Evolutionary conservation across 1,140 invertebrate genomes (phyloP).

Genomic region (Bombus fervidus): DNA sequence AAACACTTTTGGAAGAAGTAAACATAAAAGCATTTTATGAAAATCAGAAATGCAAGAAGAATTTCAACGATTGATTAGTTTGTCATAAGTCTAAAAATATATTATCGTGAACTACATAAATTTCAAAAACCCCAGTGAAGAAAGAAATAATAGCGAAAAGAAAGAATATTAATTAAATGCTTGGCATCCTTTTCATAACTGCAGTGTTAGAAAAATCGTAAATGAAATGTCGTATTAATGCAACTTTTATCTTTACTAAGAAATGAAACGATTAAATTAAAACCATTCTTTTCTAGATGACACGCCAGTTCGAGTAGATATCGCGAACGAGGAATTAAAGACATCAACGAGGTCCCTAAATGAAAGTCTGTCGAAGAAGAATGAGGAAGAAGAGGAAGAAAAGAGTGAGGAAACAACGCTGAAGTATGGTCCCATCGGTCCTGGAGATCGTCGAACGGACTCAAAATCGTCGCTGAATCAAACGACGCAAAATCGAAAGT

Average conservation of each 20-base stretch:
- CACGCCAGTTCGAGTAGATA: slow-evolving; percentile 5
- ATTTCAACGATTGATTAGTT: no score
- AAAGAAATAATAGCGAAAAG: no score
- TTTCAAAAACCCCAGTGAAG: no score
- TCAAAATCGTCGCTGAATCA: not conserved
- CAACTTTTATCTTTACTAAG: no score
- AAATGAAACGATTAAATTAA: not conserved
- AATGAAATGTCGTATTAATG: no score
- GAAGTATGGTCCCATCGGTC: slow-evolving; percentile 70
- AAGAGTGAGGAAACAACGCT: slow-evolving; percentile 24
- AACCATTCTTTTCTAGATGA: slow-evolving; percentile 18
- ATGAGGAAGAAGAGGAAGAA: slow-evolving; percentile 36
- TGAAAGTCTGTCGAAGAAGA: not conserved
- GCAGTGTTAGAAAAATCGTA: no score
- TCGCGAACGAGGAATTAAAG: slow-evolving; percentile 14
- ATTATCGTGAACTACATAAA: no score
- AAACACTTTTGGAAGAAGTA: not conserved
- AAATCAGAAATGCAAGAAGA: no score
- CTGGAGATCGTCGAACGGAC: slow-evolving; percentile 65
- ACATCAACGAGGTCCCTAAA: not conserved
- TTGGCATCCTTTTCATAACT: no score
- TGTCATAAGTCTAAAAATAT: no score
- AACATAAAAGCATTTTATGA: not conserved
- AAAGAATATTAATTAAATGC: no score
- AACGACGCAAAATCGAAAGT: not conserved